These are phyloP conservation scores for Pachycephala philippinensis DNA, from an alignment of 2,113 vertebrate species.

Conservation along the genomic window DNA sequence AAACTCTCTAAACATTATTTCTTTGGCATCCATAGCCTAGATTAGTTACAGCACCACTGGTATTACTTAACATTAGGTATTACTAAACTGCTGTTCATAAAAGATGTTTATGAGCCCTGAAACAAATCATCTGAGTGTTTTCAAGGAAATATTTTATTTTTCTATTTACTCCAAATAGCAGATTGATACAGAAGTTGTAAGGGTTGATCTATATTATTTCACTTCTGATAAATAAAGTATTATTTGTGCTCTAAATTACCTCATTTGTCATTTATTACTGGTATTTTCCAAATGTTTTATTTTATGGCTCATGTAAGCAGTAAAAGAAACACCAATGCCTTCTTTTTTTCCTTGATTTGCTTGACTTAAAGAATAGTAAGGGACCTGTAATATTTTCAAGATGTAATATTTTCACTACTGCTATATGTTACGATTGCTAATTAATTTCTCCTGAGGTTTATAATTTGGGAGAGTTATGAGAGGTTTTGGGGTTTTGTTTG, in stretches of 20 bases:
- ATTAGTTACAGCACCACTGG: neutral
- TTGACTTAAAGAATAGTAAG: neutral
- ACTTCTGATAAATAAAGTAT: slow-evolving; percentile 11
- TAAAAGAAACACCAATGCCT: neutral
- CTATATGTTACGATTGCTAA: neutral
- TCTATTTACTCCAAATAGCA: neutral
- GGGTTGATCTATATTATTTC: neutral
- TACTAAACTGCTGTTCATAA: neutral
- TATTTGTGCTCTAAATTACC: neutral
- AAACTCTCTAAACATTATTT: neutral
- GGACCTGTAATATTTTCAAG: neutral
- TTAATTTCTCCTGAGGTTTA: neutral
- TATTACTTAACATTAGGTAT: neutral
- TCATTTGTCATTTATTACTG: neutral
- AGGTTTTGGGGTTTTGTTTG: accelerated
- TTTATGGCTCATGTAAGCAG: neutral
- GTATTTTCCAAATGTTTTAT: neutral
- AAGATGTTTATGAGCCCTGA: slow-evolving; percentile 6
- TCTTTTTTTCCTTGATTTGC: neutral
- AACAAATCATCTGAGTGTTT: neutral
- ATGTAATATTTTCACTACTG: neutral
- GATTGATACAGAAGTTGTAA: neutral
- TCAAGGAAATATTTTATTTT: slow-evolving; percentile 30
- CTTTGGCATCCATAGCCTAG: neutral
- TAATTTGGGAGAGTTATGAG: neutral